These are phyloP conservation scores for Cassiopea xamachana DNA, from an alignment of 30 jellyfish, hydroid and myxozoan species.

Conservation along the genomic window DNA sequence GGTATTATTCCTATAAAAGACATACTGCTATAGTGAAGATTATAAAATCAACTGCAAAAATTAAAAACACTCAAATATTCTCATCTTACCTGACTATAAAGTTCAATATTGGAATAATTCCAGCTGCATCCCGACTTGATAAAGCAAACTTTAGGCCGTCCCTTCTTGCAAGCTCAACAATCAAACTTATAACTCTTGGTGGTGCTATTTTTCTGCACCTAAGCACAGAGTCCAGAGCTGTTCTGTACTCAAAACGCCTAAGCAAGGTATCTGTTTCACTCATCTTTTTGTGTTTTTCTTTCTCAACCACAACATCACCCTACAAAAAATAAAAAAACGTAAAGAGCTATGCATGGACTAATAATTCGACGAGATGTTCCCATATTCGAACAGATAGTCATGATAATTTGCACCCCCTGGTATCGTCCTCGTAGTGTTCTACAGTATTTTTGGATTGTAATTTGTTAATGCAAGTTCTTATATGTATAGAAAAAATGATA, in stretches of 20 bases:
- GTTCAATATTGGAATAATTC: conserved; percentile 57
- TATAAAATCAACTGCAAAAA: no score
- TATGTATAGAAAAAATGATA: no score
- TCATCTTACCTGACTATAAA: conserved; percentile 81
- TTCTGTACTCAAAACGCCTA: conserved; percentile 75
- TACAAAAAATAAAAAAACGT: neutral
- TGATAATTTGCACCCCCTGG: no score
- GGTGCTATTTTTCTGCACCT: conserved; percentile 21
- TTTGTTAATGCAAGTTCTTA: no score
- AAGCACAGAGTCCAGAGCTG: conserved; percentile 81
- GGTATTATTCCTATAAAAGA: no score
- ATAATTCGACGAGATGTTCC: no score
- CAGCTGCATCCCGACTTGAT: conserved; percentile 68
- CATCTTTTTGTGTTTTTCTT: conserved; percentile 14
- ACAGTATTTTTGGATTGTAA: no score
- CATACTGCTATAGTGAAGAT: no score
- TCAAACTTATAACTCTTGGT: conserved; percentile 70
- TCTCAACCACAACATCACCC: conserved; percentile 87
- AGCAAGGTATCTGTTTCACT: conserved; percentile 61
- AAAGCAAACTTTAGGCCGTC: conserved; percentile 81
- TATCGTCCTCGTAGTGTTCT: no score
- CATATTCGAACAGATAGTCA: no score
- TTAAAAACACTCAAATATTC: neutral
- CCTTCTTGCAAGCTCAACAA: conserved; percentile 88
- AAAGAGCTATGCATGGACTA: no score